A percentile compares a stretch with the other conserved stretches of the same genome.
Conservation (phyloP, 2,888 invertebrate genomes). For the Dioctria rufipes region DNA sequence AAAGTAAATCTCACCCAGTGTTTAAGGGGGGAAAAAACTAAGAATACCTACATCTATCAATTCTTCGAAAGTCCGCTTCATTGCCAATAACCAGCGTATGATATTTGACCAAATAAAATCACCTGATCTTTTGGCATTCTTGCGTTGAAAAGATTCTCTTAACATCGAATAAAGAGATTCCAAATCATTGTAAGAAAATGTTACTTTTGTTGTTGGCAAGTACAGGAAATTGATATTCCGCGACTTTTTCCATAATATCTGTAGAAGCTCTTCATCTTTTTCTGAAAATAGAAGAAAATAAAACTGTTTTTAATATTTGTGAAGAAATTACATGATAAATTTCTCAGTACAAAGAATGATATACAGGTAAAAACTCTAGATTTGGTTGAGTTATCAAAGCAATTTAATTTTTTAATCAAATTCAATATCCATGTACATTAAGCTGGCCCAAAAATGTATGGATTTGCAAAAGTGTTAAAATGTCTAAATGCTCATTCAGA, state of each 20-base stretch:
- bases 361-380: too few species aligned
- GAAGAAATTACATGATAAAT: too few species aligned
- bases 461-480: too few species aligned
- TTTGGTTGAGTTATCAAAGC: too few species aligned
- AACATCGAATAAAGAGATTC: constrained; percentile 54
- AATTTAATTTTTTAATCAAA: too few species aligned
- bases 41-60: background rate
- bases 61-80: constrained; percentile 58
- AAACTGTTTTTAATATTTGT: too few species aligned
- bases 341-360: too few species aligned
- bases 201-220: background rate
- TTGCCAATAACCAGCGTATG: constrained; percentile 58
- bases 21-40: background rate
- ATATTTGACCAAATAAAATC: constrained; percentile 59
- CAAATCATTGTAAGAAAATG: constrained; percentile 58
- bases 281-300: background rate
- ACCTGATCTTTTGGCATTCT: constrained; percentile 45
- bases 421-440: too few species aligned
- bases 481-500: too few species aligned
- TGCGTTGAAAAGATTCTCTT: constrained; percentile 39
- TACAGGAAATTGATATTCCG: background rate
- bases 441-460: too few species aligned
- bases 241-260: background rate
- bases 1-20: constrained; percentile 23
- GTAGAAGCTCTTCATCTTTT: background rate